These are phyloP conservation scores for Piezodorus guildinii DNA, from an alignment of 1,140 invertebrate species.

Conservation along the genomic window DNA sequence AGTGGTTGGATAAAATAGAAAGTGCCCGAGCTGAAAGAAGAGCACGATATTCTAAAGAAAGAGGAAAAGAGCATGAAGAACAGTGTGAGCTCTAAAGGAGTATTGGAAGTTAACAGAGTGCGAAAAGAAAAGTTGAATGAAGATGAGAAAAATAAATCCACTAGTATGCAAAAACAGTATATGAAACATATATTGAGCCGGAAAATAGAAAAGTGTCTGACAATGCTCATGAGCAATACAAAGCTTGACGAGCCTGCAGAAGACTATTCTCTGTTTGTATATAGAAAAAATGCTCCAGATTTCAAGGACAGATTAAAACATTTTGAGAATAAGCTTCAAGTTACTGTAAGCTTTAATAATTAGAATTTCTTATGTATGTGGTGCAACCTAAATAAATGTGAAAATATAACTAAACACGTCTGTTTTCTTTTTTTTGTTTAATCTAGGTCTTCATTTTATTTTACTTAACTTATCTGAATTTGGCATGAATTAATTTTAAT, in stretches of 20 bases:
- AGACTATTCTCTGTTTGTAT: slow-evolving; percentile 62
- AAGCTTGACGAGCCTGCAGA: slow-evolving; percentile 46
- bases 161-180: slow-evolving; percentile 50
- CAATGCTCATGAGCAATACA: slow-evolving; percentile 57
- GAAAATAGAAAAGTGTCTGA: slow-evolving; percentile 64
- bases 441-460: too few relatives aligned
- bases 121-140: slow-evolving; percentile 49
- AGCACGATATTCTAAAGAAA: neutral
- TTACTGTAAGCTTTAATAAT: slow-evolving; percentile 48
- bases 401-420: too few relatives aligned
- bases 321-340: slow-evolving; percentile 59
- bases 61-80: neutral
- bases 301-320: slow-evolving; percentile 66
- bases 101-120: neutral
- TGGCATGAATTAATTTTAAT: too few relatives aligned
- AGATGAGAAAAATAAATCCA: slow-evolving; percentile 50
- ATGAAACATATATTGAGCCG: slow-evolving; percentile 54
- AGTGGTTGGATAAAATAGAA: slow-evolving; percentile 1
- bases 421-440: too few relatives aligned
- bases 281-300: slow-evolving; percentile 57
- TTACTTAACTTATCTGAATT: too few relatives aligned
- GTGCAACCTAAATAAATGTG: too few relatives aligned
- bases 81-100: neutral
- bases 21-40: slow-evolving; percentile 3
- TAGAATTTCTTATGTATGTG: too few relatives aligned